These are phyloP conservation scores for Staurois parvus DNA, from an alignment of 2,797 vertebrate genomes.

Conservation along the genomic window DNA sequence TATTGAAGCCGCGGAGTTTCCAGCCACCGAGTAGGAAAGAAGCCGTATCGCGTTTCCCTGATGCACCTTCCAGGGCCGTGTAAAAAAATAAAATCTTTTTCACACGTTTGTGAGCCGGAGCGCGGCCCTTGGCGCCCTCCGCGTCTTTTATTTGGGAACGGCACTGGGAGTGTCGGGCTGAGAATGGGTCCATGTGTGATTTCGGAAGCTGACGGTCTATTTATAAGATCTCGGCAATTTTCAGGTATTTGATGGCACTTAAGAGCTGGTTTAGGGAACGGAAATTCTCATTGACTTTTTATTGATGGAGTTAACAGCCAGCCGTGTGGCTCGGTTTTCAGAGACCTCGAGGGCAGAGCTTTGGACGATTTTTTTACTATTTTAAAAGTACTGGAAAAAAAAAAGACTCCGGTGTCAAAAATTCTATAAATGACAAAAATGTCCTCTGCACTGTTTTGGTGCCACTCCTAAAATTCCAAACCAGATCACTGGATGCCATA, in stretches of 20 bases:
- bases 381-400: slow-evolving; percentile 56
- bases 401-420: slow-evolving; percentile 59
- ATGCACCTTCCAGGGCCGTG: slow-evolving; percentile 36
- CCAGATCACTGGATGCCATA: slow-evolving; percentile 23
- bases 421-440: slow-evolving; percentile 63
- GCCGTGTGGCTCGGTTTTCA: slow-evolving; percentile 49
- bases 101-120: slow-evolving; percentile 52
- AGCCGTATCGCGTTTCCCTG: slow-evolving; percentile 38
- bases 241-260: slow-evolving; percentile 61
- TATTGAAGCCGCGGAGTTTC: too few relatives aligned
- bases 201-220: slow-evolving; percentile 62
- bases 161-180: slow-evolving; percentile 51
- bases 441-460: slow-evolving; percentile 50
- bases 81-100: slow-evolving; percentile 43
- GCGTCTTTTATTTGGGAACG: slow-evolving; percentile 43
- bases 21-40: slow-evolving; percentile 7
- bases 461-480: slow-evolving; percentile 59
- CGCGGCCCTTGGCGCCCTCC: slow-evolving; percentile 28
- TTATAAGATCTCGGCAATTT: slow-evolving; percentile 60
- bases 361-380: slow-evolving; percentile 55
- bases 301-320: slow-evolving; percentile 62
- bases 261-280: slow-evolving; percentile 57
- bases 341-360: slow-evolving; percentile 60
- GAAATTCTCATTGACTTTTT: slow-evolving; percentile 62
- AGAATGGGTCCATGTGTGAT: slow-evolving; percentile 58